Percentiles rank a stretch among this genome's conserved stretches.
Conservation (phyloP, 1,140 invertebrate genomes). For the Drosophila pandora region DNA sequence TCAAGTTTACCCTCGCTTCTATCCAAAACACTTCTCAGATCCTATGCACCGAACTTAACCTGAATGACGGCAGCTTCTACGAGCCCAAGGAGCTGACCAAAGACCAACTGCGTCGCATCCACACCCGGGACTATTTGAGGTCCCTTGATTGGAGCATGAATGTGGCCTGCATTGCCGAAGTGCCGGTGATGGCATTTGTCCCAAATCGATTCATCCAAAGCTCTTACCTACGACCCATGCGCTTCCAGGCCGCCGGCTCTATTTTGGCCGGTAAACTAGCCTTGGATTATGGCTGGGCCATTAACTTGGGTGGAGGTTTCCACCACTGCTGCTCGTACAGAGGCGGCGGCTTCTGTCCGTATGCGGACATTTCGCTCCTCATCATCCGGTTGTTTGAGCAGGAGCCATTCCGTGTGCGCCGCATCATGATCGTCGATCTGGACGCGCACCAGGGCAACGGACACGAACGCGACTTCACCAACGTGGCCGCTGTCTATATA, state of each 20-base stretch:
- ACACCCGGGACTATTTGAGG: constrained; percentile 89
- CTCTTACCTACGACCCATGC: constrained; percentile 90
- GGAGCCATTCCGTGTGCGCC: constrained; percentile 85
- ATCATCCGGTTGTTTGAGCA: constrained; percentile 88
- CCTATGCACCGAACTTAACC: constrained; percentile 85
- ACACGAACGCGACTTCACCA: constrained; percentile 91
- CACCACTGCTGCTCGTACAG: constrained; percentile 90
- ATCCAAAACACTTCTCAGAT: constrained; percentile 81
- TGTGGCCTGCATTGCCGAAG: constrained; percentile 91
- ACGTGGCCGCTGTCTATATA: constrained; percentile 90
- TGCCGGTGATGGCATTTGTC: constrained; percentile 89
- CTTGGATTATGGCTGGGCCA: constrained; percentile 92
- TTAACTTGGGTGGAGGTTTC: constrained; percentile 96
- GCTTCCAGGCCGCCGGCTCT: constrained; percentile 92
- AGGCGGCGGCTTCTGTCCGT: constrained; percentile 94
- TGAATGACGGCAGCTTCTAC: constrained; percentile 85
- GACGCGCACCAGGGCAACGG: constrained; percentile 97
- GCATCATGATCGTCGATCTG: constrained; percentile 94
- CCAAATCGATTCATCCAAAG: constrained; percentile 92
- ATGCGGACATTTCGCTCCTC: constrained; percentile 93
- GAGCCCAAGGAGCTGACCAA: constrained; percentile 88
- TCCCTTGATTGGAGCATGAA: constrained; percentile 90
- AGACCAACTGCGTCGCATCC: constrained; percentile 89
- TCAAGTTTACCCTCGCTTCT: background rate
- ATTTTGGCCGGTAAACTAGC: constrained; percentile 92